Conservation (phyloP, 1,140 invertebrate genomes). For the Sinonovacula constricta region DNA sequence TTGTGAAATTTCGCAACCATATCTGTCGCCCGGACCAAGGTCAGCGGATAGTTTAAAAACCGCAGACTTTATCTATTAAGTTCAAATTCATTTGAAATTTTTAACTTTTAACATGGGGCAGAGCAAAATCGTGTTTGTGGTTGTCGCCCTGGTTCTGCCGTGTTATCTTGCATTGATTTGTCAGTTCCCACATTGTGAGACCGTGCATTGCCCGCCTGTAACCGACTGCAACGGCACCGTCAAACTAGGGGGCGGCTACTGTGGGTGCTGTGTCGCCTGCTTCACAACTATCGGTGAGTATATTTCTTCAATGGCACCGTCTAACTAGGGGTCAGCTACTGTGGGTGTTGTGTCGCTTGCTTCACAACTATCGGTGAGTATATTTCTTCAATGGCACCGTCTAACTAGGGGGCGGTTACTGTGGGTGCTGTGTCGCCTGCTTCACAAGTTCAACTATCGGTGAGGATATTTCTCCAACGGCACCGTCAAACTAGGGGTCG, state of each 20-base stretch:
- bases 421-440: constrained; percentile 38
- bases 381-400: constrained; percentile 7
- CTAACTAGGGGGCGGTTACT: constrained; percentile 37
- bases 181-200: constrained; percentile 38
- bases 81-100: too few relatives aligned
- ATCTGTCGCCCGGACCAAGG: too few relatives aligned
- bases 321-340: constrained; percentile 30
- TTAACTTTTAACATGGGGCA: too few relatives aligned
- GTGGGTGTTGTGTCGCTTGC: constrained; percentile 39
- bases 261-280: constrained; percentile 36
- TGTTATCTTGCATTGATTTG: background rate
- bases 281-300: constrained; percentile 27
- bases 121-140: too few relatives aligned
- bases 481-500: too few relatives aligned
- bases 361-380: too few relatives aligned
- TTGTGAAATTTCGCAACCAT: too few relatives aligned
- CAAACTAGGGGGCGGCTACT: constrained; percentile 38
- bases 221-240: constrained; percentile 14
- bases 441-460: too few relatives aligned
- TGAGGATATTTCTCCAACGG: too few relatives aligned
- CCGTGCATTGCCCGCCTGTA: constrained; percentile 19
- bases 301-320: constrained; percentile 1
- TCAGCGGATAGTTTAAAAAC: too few relatives aligned
- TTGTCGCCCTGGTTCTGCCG: background rate
- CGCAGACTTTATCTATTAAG: too few relatives aligned